These are phyloP conservation scores for Drosophila simulans DNA, from an alignment of 1,140 invertebrate species.

Conservation along the genomic window DNA sequence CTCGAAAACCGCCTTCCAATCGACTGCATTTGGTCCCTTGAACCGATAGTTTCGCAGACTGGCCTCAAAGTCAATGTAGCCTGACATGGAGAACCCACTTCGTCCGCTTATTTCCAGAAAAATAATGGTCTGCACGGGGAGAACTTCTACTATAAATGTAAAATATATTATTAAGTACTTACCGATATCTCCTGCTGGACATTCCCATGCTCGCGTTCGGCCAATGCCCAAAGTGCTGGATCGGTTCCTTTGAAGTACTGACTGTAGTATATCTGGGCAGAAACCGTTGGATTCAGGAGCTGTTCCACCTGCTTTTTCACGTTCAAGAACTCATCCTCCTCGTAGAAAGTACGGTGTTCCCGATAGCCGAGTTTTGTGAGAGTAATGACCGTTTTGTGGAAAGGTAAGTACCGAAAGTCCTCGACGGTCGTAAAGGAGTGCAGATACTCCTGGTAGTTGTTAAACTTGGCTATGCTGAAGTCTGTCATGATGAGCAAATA, in stretches of 20 bases:
- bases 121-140: slow-evolving; percentile 58
- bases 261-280: slow-evolving; percentile 12
- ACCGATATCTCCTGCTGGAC: slow-evolving; percentile 57
- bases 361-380: slow-evolving; percentile 56
- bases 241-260: slow-evolving; percentile 39
- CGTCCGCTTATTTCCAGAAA: slow-evolving; percentile 48
- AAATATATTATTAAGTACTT: background rate
- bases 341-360: slow-evolving; percentile 24
- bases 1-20: slow-evolving; percentile 62
- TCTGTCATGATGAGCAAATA: slow-evolving; percentile 13
- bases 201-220: slow-evolving; percentile 38
- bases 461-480: slow-evolving; percentile 48
- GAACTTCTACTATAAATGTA: too few relatives aligned
- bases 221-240: slow-evolving; percentile 31
- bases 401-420: slow-evolving; percentile 48
- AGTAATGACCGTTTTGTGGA: background rate
- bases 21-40: slow-evolving; percentile 26
- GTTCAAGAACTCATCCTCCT: slow-evolving; percentile 41
- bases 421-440: slow-evolving; percentile 40
- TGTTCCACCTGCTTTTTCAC: slow-evolving; percentile 8
- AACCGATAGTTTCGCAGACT: slow-evolving; percentile 45
- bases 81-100: slow-evolving; percentile 63
- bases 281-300: slow-evolving; percentile 35
- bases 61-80: slow-evolving; percentile 68
- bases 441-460: slow-evolving; percentile 49